Conservation (phyloP, 2,888 invertebrate species). For the Lacanobia wlatinum region DNA sequence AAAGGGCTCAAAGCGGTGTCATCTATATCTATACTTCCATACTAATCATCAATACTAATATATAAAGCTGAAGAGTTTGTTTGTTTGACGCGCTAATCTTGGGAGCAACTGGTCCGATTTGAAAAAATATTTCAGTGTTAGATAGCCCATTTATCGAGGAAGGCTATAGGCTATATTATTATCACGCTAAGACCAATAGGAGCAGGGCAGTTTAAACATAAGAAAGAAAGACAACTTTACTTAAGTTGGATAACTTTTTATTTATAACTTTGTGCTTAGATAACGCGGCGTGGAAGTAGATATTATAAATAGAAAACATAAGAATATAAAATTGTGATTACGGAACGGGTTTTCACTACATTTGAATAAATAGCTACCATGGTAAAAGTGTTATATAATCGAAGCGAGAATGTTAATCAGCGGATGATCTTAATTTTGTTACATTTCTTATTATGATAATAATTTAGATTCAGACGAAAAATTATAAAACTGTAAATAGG, state of each 20-base stretch:
- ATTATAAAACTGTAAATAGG: no score
- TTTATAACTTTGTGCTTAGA: slow-evolving; percentile 13
- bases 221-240: not conserved
- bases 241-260: slow-evolving; percentile 9
- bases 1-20: not conserved
- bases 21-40: no score
- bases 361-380: slow-evolving; percentile 22
- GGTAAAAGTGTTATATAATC: slow-evolving; percentile 13
- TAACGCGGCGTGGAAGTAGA: slow-evolving; percentile 9
- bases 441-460: not conserved
- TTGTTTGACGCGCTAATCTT: no score
- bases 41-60: no score
- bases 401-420: slow-evolving; percentile 21
- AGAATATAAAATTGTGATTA: not conserved
- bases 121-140: no score
- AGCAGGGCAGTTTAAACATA: no score
- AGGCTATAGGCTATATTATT: no score
- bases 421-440: slow-evolving; percentile 2
- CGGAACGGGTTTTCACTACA: slow-evolving; percentile 19
- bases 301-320: slow-evolving; percentile 9
- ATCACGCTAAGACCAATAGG: no score
- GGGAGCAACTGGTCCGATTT: no score
- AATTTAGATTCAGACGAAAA: not conserved
- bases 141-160: no score
- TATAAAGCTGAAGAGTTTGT: no score